Conservation (phyloP, 1,140 invertebrate species). For the Euglossa dilemma region DNA sequence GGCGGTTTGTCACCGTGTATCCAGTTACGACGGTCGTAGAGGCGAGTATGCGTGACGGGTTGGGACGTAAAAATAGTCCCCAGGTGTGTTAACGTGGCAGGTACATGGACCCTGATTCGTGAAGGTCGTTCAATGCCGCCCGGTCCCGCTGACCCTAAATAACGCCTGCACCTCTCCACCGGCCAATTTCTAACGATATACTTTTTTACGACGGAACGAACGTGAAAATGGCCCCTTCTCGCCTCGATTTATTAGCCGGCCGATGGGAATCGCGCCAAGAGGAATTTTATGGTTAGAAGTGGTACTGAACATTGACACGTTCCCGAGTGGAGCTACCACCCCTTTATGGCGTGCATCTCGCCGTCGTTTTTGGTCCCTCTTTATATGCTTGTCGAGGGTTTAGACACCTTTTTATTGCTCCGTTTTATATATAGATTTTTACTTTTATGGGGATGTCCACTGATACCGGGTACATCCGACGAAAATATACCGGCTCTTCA, state of each 20-base stretch:
- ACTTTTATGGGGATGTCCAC: neutral
- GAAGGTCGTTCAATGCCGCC: constrained; percentile 82
- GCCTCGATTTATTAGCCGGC: constrained; percentile 28
- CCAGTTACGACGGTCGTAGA: constrained; percentile 21
- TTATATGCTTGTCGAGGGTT: neutral
- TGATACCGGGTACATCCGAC: neutral
- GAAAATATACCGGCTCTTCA: neutral
- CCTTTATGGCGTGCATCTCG: neutral
- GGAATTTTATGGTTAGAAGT: constrained; percentile 32
- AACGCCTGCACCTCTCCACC: constrained; percentile 17
- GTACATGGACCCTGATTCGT: constrained; percentile 75
- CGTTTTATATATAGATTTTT: neutral
- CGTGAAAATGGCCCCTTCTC: neutral
- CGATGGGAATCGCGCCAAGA: neutral
- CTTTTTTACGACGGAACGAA: constrained; percentile 15
- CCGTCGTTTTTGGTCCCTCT: neutral
- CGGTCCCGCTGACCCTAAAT: constrained; percentile 67
- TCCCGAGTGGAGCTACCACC: neutral
- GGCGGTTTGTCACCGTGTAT: constrained; percentile 17
- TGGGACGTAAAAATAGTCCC: constrained; percentile 54
- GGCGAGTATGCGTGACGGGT: neutral
- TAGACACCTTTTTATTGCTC: neutral
- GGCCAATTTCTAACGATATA: constrained; percentile 30
- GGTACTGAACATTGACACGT: constrained; percentile 17
- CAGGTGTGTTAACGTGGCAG: constrained; percentile 48